phyloP scores from a whole-genome alignment of 1,140 invertebrate species.

The Drosophila yakuba region DNA sequence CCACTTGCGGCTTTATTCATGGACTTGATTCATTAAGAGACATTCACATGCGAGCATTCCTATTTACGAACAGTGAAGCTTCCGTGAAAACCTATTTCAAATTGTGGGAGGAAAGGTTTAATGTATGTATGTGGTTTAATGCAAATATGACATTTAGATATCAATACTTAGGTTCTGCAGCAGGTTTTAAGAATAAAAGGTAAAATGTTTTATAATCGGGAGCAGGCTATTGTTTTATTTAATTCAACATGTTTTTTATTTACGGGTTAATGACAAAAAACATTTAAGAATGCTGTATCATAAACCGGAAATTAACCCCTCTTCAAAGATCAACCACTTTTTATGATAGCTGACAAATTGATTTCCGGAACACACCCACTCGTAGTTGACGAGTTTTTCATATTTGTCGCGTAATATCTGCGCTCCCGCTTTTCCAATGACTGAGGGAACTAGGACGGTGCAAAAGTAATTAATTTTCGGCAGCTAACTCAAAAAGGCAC shows the following conservation, averaged over 20 bases:
- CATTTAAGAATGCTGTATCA: no score
- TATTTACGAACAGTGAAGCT: not conserved
- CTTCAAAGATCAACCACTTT: no score
- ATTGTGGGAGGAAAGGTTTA: not conserved
- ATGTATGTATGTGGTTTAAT: no score
- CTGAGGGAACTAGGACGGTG: conserved; percentile 45
- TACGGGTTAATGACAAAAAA: no score
- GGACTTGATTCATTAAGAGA: conserved; percentile 64
- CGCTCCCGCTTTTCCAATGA: conserved; percentile 40
- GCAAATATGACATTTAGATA: no score
- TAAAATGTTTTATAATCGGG: no score
- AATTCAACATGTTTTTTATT: no score
- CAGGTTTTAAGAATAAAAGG: no score
- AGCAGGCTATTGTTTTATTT: no score
- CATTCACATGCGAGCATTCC: conserved; percentile 23
- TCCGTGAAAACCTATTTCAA: not conserved
- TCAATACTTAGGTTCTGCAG: no score
- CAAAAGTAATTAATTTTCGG: conserved; percentile 73
- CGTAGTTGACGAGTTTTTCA: conserved; percentile 4
- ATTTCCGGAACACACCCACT: conserved; percentile 26
- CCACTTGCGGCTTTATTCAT: conserved; percentile 51
- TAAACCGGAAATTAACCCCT: no score
- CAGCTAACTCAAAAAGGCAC: conserved; percentile 33
- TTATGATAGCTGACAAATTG: not conserved
- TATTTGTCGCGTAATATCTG: not conserved